Conservation (phyloP, 2,797 vertebrate genomes). For the Pelodytes ibericus region DNA sequence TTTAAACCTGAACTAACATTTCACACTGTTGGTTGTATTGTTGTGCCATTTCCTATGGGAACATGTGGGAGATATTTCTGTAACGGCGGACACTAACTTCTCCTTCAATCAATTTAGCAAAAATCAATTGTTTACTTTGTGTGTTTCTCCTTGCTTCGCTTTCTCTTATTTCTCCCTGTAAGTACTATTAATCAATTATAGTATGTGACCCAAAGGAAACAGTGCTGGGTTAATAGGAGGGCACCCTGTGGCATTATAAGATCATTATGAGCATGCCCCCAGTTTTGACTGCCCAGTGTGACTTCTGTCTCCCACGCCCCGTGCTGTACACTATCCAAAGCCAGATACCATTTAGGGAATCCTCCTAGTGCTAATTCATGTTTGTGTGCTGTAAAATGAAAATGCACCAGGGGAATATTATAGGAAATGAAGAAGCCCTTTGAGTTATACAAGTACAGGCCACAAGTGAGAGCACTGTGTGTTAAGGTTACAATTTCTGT, state of each 20-base stretch:
- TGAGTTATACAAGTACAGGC: constrained; percentile 51
- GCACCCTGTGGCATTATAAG: constrained; percentile 3
- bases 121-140: constrained; percentile 49
- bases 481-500: constrained; percentile 56
- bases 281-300: constrained; percentile 9
- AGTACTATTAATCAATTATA: constrained; percentile 29
- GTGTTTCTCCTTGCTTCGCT: constrained; percentile 14
- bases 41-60: constrained; percentile 17
- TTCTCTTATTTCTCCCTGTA: constrained; percentile 28
- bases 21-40: too few species aligned
- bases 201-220: background rate
- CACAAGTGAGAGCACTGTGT: constrained; percentile 54
- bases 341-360: constrained; percentile 25
- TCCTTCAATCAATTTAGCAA: constrained; percentile 34
- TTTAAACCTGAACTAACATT: too few species aligned
- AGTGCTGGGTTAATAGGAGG: background rate
- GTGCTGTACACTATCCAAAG: constrained; percentile 10
- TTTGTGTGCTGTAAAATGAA: constrained; percentile 51
- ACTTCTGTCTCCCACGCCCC: background rate
- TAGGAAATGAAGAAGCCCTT: constrained; percentile 46
- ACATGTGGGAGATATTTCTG: constrained; percentile 31
- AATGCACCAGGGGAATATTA: constrained; percentile 43
- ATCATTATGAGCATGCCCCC: background rate
- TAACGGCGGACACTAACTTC: constrained; percentile 24
- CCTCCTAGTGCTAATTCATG: constrained; percentile 39